phyloP scores from a whole-genome alignment of 2,888 invertebrate genomes.

The Galeopsomyia nigrocyanea region DNA sequence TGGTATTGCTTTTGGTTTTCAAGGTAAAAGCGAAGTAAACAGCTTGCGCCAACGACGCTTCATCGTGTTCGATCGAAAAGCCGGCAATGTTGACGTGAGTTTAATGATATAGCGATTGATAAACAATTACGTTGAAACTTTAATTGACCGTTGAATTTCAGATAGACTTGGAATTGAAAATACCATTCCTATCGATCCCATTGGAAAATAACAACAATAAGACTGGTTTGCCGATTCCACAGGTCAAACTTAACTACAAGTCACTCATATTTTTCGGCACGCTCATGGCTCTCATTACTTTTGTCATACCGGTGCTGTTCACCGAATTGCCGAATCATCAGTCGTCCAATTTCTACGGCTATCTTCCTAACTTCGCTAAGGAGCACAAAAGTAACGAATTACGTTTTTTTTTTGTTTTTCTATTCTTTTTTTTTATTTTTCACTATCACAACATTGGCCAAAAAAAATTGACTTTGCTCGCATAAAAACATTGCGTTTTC shows the following conservation, averaged over 20 bases:
- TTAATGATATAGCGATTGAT: slow-evolving; percentile 15
- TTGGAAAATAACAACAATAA: slow-evolving; percentile 71
- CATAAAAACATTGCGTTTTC: no score
- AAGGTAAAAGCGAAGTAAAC: no score
- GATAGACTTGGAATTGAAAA: slow-evolving; percentile 77
- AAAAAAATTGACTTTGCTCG: no score
- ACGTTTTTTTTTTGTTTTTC: no score
- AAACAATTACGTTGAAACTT: not conserved
- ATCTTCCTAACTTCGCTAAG: slow-evolving; percentile 24
- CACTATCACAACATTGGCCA: no score
- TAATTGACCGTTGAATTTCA: slow-evolving; percentile 60
- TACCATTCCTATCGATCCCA: slow-evolving; percentile 79
- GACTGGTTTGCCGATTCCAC: slow-evolving; percentile 64
- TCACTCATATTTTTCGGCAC: slow-evolving; percentile 74
- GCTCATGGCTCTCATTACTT: slow-evolving; percentile 71
- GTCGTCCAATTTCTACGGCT: not conserved
- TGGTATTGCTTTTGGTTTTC: no score
- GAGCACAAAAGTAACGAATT: slow-evolving; percentile 43
- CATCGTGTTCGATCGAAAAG: slow-evolving; percentile 72
- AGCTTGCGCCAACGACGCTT: slow-evolving; percentile 62
- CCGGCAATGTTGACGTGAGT: slow-evolving; percentile 74
- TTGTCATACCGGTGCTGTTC: slow-evolving; percentile 70
- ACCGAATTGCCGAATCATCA: slow-evolving; percentile 18
- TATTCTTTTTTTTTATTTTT: not conserved
- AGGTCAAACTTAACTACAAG: slow-evolving; percentile 76